Percentiles rank a stretch among this genome's conserved stretches.
Conservation (phyloP, 1,140 invertebrate species). For the Eueides isabella region DNA sequence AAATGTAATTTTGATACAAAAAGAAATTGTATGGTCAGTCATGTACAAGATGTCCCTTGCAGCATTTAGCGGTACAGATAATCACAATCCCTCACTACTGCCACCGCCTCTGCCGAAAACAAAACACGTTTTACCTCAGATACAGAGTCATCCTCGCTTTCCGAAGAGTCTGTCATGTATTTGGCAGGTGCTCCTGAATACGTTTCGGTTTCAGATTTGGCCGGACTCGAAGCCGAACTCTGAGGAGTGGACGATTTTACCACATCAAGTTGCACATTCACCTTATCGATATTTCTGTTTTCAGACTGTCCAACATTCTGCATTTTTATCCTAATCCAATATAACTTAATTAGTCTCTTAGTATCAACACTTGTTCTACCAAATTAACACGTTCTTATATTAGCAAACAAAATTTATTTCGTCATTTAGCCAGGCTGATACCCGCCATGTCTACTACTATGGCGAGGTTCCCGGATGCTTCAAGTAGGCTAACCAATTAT, state of each 20-base stretch:
- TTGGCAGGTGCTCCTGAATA: slow-evolving; percentile 88
- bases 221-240: slow-evolving; percentile 84
- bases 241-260: slow-evolving; percentile 83
- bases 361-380: slow-evolving; percentile 82
- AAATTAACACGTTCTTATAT: slow-evolving; percentile 81
- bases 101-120: slow-evolving; percentile 81
- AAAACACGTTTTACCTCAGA: slow-evolving; percentile 90
- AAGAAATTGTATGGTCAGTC: slow-evolving; percentile 66
- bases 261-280: slow-evolving; percentile 83
- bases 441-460: slow-evolving; percentile 88
- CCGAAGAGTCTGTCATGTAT: slow-evolving; percentile 94
- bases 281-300: slow-evolving; percentile 90
- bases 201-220: slow-evolving; percentile 90
- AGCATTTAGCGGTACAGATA: slow-evolving; percentile 81
- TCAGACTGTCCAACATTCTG: slow-evolving; percentile 94
- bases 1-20: slow-evolving; percentile 53
- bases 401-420: slow-evolving; percentile 83
- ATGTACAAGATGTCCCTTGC: slow-evolving; percentile 81
- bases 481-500: slow-evolving; percentile 82
- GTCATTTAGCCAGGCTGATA: slow-evolving; percentile 88
- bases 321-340: slow-evolving; percentile 90
- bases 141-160: slow-evolving; percentile 96
- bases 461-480: slow-evolving; percentile 83
- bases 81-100: slow-evolving; percentile 79
- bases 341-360: slow-evolving; percentile 81